phyloP scores from a whole-genome alignment of 2,888 invertebrate species.

The Acronicta aceris region DNA sequence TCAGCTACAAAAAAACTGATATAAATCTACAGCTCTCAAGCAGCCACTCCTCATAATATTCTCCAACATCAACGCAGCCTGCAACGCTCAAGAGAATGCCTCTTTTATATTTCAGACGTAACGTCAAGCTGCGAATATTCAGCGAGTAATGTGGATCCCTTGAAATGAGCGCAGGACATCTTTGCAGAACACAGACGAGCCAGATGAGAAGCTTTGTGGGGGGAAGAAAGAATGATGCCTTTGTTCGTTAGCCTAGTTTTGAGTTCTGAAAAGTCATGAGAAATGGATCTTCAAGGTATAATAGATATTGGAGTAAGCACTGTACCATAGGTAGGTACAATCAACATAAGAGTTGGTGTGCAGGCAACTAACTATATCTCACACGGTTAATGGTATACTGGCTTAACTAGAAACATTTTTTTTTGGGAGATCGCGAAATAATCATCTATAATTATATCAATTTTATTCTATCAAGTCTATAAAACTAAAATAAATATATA shows the following conservation, averaged over 20 bases:
- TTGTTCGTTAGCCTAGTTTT: constrained; percentile 40
- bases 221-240: constrained; percentile 31
- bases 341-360: no score
- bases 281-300: background rate
- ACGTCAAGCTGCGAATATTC: constrained; percentile 66
- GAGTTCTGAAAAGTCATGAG: constrained; percentile 3
- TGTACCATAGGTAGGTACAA: no score
- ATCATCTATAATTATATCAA: no score
- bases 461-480: no score
- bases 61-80: constrained; percentile 42
- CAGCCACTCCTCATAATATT: constrained; percentile 20
- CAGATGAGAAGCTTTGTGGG: constrained; percentile 48
- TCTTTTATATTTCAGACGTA: constrained; percentile 71
- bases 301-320: background rate
- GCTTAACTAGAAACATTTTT: no score
- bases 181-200: constrained; percentile 47
- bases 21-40: background rate
- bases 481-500: no score
- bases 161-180: constrained; percentile 63
- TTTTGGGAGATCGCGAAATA: no score
- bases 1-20: no score
- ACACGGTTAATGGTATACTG: no score
- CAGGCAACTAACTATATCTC: no score
- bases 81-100: constrained; percentile 64
- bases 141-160: constrained; percentile 66